Conservation (phyloP, 1,140 invertebrate genomes). For the Micrasema longulum region DNA sequence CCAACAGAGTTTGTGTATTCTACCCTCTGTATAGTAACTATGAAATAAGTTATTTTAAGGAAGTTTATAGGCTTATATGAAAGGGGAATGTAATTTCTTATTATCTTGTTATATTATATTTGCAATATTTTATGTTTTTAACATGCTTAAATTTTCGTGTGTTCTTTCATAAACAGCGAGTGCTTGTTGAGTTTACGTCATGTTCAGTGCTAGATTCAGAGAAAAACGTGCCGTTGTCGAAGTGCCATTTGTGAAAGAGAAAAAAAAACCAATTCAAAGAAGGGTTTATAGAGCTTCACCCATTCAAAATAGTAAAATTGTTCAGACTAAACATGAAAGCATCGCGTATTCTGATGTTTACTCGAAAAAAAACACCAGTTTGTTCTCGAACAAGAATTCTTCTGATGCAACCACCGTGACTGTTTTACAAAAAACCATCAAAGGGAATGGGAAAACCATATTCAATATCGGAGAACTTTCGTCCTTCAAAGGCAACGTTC, state of each 20-base stretch:
- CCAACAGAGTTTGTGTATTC: too few species aligned
- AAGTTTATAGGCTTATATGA: too few species aligned
- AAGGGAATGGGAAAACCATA: slow-evolving; percentile 9
- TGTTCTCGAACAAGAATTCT: background rate
- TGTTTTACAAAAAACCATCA: background rate
- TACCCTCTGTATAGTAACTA: too few species aligned
- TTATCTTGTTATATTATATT: too few species aligned
- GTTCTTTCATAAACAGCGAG: too few species aligned
- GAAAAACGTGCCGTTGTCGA: slow-evolving; percentile 8
- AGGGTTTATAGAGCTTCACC: background rate
- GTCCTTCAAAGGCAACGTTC: background rate
- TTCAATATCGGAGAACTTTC: slow-evolving; percentile 33
- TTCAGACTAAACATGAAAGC: background rate
- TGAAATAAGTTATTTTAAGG: too few species aligned
- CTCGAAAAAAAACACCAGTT: background rate
- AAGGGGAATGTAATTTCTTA: too few species aligned
- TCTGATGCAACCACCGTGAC: background rate
- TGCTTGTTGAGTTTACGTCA: background rate
- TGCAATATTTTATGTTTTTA: too few species aligned
- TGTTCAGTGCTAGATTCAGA: slow-evolving; percentile 13
- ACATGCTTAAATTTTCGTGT: too few species aligned
- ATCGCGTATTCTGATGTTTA: background rate
- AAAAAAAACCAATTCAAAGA: slow-evolving; percentile 4
- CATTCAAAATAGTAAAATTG: background rate
- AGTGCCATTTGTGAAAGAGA: slow-evolving; percentile 21